Conservation (phyloP, 2,797 vertebrate genomes). For the Sebastes vulpes region DNA sequence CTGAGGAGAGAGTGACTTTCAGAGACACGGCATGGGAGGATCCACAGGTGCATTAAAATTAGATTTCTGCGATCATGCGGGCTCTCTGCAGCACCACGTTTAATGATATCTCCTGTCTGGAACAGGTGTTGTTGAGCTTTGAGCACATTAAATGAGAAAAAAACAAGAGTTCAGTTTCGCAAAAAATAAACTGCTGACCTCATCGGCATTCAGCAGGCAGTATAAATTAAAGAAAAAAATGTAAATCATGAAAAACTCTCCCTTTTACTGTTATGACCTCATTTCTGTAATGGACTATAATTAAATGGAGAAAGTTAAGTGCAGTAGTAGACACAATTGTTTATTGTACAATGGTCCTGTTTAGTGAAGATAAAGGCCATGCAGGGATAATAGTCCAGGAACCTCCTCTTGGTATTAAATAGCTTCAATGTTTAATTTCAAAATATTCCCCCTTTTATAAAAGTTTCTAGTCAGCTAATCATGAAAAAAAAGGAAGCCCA, state of each 20-base stretch:
- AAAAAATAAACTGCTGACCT: not conserved
- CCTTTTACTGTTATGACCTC: conserved; percentile 17
- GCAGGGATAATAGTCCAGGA: not conserved
- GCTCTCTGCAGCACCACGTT: not conserved
- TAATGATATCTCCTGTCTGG: not conserved
- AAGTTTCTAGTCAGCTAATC: conserved; percentile 38
- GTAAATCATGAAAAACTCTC: not conserved
- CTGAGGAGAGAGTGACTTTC: conserved; percentile 18
- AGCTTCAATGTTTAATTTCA: conserved; percentile 27
- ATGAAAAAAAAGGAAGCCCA: conserved; percentile 14
- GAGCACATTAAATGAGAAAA: not conserved
- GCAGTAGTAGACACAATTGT: conserved; percentile 9
- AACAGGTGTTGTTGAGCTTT: conserved; percentile 12
- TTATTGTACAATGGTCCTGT: conserved; percentile 8
- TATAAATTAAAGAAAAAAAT: conserved; percentile 1
- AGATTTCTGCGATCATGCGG: conserved; percentile 7
- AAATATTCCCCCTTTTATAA: conserved; percentile 26
- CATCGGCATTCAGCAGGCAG: not conserved
- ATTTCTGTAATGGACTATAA: conserved; percentile 48
- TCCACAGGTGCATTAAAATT: conserved; percentile 17
- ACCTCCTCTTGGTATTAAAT: not conserved
- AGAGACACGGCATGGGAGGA: not conserved
- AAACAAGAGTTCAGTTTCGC: conserved; percentile 9
- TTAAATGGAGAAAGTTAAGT: conserved; percentile 30
- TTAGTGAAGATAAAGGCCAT: conserved; percentile 32